Evolutionary conservation across 2,113 vertebrate genomes (phyloP), one percentile per base, ranked within the genome.

Genomic region (Osmerus eperlanus): DNA sequence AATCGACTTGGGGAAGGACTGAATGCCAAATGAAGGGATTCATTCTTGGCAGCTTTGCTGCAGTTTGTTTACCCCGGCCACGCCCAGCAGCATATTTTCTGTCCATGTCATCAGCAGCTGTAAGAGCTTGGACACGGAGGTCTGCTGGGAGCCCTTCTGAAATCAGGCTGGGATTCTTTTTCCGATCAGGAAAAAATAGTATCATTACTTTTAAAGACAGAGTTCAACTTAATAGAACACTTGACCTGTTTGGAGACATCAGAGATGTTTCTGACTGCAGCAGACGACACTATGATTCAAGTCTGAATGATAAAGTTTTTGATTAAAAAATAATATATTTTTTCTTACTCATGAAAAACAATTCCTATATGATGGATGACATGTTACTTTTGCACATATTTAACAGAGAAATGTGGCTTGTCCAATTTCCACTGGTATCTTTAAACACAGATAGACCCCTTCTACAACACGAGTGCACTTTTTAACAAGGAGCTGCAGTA

Each of bases 101-200:
- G 60, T 55, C 23, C 70, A 69, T 76, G 86, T 91, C 89, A 90
- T 82, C 63, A 79, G 56, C 89, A 88, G 85, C 87, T 91, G 85
- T 62, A 75, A 2, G 68, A 60, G 81, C 29, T 29, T 59, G 56
- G 72, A 25, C 61, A 21, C 12, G 73, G 47, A 75, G 16, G 54
- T 78, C 64, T 47, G 76, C 68, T 63, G 55, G 72, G 77, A 69
- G 65, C 21, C 29, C 16, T 56, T 11, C 71, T 19, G 19, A 53
- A 19, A 28, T 19, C 71, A 79, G 51, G 36, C 28, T 41, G 65
- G 28, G 47, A 47, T 47, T n/a, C 13, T 19, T 15, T 13, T 32
- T n/a, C 62, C 14, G 8, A 32, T 29, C 19, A 8, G 66, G 29
- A 68, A 29, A 29, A 32, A 68, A 18, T 3, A 54, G 12, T 55